Percentiles rank a stretch among this genome's conserved stretches.
These are phyloP conservation scores for Lottia gigantea DNA, from an alignment of 2,888 invertebrate genomes.

Conservation along the genomic window DNA sequence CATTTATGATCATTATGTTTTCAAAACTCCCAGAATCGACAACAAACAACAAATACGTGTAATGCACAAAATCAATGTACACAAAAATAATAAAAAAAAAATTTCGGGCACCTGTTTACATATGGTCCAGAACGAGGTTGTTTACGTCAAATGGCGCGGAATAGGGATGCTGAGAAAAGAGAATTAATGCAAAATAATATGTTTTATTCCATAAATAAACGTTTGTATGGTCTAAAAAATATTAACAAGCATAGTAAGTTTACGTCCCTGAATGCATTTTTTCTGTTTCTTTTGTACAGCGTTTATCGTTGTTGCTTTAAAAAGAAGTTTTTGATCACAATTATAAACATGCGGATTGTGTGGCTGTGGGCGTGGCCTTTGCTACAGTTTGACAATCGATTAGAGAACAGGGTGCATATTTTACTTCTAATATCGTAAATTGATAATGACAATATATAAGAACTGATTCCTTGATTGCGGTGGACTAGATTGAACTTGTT, in stretches of 20 bases:
- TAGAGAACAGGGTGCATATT: not conserved
- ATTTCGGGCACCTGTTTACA: not conserved
- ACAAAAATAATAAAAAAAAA: not conserved
- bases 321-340: not conserved
- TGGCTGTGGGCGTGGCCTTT: not conserved
- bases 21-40: too few species aligned
- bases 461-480: too few species aligned
- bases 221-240: not conserved
- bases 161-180: not conserved
- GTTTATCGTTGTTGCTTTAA: too few species aligned
- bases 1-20: too few species aligned
- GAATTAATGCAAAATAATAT: not conserved
- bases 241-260: not conserved
- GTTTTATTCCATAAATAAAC: not conserved
- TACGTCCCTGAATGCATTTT: not conserved
- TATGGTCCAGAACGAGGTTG: constrained; percentile 12
- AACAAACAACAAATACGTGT: too few species aligned
- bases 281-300: not conserved
- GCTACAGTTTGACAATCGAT: constrained; percentile 20
- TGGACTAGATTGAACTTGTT: too few species aligned
- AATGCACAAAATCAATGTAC: too few species aligned
- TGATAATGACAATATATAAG: too few species aligned
- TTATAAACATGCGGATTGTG: not conserved
- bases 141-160: constrained; percentile 22
- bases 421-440: too few species aligned